Evolutionary conservation across 2,113 vertebrate species (phyloP).

Genomic region (Apeltes quadracus): DNA sequence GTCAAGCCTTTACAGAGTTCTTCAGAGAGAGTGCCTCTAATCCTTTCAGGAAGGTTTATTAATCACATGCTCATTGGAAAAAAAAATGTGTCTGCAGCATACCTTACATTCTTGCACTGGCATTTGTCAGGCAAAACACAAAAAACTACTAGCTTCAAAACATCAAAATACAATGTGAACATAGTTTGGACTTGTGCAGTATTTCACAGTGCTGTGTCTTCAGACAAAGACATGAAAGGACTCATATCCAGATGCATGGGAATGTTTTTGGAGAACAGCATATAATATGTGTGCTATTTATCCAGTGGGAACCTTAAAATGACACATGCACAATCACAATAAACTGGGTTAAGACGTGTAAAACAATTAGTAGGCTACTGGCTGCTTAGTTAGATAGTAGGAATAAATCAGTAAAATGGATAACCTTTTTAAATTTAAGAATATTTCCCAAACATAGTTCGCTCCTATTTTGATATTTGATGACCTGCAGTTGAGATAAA

Average conservation of each 20-base stretch:
- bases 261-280: background rate
- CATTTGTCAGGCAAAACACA: slow-evolving; percentile 40
- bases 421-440: background rate
- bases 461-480: background rate
- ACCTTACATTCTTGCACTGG: slow-evolving; percentile 65
- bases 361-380: background rate
- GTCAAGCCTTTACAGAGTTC: slow-evolving; percentile 56
- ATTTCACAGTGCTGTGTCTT: slow-evolving; percentile 26
- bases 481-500: no score
- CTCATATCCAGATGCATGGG: slow-evolving; percentile 39
- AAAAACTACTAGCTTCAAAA: slow-evolving; percentile 49
- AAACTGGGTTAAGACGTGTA: background rate
- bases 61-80: slow-evolving; percentile 73
- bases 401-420: background rate
- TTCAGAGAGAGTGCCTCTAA: slow-evolving; percentile 61
- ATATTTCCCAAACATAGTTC: background rate
- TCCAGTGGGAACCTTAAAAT: slow-evolving; percentile 13
- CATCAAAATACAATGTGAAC: slow-evolving; percentile 40
- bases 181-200: slow-evolving; percentile 32
- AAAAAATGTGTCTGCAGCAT: slow-evolving; percentile 65
- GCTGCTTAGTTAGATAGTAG: background rate
- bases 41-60: slow-evolving; percentile 69
- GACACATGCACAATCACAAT: background rate
- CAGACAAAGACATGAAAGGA: slow-evolving; percentile 45
- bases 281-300: background rate